Evolutionary conservation across 2,888 invertebrate genomes (phyloP), one percentile per base, ranked within the genome.

Genomic region (Trichopoda pennipes): DNA sequence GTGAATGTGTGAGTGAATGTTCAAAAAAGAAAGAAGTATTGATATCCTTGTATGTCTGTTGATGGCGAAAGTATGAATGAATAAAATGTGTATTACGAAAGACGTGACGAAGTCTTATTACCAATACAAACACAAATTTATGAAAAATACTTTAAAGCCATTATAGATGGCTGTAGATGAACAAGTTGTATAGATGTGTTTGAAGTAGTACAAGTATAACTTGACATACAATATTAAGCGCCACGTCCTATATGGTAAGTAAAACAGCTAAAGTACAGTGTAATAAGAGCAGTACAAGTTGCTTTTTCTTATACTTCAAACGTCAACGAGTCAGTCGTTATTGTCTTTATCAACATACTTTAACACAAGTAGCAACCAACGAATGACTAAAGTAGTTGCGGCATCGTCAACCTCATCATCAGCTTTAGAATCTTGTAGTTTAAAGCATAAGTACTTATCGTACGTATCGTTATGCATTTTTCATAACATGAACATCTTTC

Each of bases 191-290:
- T 70, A 64, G 77, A 53, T 73, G 58, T 80, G 76, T 78, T 78
- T 76, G 78, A 82, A 82, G 75, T 79, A 68, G 72, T 68, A 82
- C 79, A 82, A 79, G 82, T 82, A 75, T 72, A 72, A 79, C 82
- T 82, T 82, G 82, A 82, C 82, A 82, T 82, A 82, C 60, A 82
- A 82, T 66, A 82, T 68, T 75, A 82, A 79, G 75, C 82, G 74
- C 58, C 73, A 64, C 73, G 79, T 76, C 38, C 38, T 44, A 60
- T 44, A 7, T 38, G 38, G 38, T 38, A 68, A 73, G 44, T 38
- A 68, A 61, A 74, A 55, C 49, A 51, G 61, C 10, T 44, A 42
- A n/a, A 61, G 21, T 38, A 32, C 2, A 17, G 32, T 17, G 51
- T 17, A 14, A 49, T 0, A 44, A 49, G 9, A 17, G 14, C 14